Percentiles rank a stretch among this genome's conserved stretches.
phyloP scores from a whole-genome alignment of 2,113 vertebrate genomes.

The Oncorhynchus masou region DNA sequence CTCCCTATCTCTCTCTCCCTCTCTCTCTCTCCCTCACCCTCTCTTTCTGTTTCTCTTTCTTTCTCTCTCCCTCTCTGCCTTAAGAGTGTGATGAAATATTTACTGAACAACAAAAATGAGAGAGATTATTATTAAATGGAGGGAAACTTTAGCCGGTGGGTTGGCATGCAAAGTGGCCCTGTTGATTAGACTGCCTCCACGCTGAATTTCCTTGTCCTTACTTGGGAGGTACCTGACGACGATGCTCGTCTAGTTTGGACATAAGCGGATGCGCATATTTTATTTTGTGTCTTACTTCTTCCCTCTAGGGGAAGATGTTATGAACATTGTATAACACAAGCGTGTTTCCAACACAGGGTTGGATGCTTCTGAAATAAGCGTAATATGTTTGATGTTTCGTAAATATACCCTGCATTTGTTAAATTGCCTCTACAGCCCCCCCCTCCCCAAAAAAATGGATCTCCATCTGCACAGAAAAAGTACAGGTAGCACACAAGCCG shows the following conservation, averaged over 20 bases:
- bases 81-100: not conserved
- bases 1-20: not conserved
- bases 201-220: not conserved
- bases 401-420: not conserved
- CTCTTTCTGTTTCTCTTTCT: slow-evolving; percentile 3
- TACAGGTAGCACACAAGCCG: not conserved
- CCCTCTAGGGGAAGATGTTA: not conserved
- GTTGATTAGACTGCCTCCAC: not conserved
- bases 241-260: not conserved
- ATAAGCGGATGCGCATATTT: not conserved
- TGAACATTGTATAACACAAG: too few relatives aligned
- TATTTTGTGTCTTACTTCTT: not conserved
- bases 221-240: too few relatives aligned
- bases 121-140: not conserved
- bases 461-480: not conserved
- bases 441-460: too few relatives aligned
- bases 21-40: not conserved
- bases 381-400: not conserved
- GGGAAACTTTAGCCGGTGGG: not conserved
- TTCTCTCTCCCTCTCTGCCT: slow-evolving; percentile 12
- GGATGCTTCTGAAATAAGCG: not conserved
- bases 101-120: not conserved
- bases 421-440: not conserved
- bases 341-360: not conserved
- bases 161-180: not conserved